phyloP scores from a whole-genome alignment of 2,797 vertebrate species.

The Sebastes nivosus region DNA sequence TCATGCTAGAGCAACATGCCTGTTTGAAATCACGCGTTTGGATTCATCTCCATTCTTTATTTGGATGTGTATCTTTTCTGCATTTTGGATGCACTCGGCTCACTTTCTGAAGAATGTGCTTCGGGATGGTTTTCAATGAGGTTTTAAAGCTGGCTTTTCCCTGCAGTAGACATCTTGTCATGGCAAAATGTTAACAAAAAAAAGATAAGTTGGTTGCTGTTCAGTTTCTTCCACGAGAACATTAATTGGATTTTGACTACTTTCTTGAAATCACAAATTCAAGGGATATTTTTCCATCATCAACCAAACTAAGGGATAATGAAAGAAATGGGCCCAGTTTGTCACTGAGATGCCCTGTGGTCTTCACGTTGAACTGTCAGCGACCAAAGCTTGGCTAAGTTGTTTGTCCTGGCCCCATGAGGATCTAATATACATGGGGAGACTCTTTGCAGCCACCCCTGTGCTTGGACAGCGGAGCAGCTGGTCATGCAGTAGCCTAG shows the following conservation, averaged over 20 bases:
- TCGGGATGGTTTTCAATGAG: slow-evolving; percentile 48
- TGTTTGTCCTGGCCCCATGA: slow-evolving; percentile 69
- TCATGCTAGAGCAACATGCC: slow-evolving; percentile 48
- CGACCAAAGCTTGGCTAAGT: slow-evolving; percentile 65
- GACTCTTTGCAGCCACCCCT: slow-evolving; percentile 69
- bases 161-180: slow-evolving; percentile 36
- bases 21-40: slow-evolving; percentile 44
- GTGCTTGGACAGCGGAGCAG: slow-evolving; percentile 68
- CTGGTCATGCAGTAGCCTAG: slow-evolving; percentile 72
- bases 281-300: slow-evolving; percentile 50
- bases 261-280: slow-evolving; percentile 3
- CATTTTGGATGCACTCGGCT: slow-evolving; percentile 50
- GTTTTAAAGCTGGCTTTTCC: slow-evolving; percentile 24
- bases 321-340: slow-evolving; percentile 64
- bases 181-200: slow-evolving; percentile 50
- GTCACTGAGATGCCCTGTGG: slow-evolving; percentile 80
- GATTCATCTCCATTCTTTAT: slow-evolving; percentile 57
- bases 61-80: slow-evolving; percentile 60
- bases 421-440: slow-evolving; percentile 75
- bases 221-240: slow-evolving; percentile 4
- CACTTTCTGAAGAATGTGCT: slow-evolving; percentile 55
- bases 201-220: slow-evolving; percentile 27
- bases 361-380: slow-evolving; percentile 72
- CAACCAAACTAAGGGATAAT: slow-evolving; percentile 62
- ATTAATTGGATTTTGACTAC: slow-evolving; percentile 43